Evolutionary conservation across 2,797 vertebrate species (phyloP).

Genomic region (Rhinogobio ventralis): DNA sequence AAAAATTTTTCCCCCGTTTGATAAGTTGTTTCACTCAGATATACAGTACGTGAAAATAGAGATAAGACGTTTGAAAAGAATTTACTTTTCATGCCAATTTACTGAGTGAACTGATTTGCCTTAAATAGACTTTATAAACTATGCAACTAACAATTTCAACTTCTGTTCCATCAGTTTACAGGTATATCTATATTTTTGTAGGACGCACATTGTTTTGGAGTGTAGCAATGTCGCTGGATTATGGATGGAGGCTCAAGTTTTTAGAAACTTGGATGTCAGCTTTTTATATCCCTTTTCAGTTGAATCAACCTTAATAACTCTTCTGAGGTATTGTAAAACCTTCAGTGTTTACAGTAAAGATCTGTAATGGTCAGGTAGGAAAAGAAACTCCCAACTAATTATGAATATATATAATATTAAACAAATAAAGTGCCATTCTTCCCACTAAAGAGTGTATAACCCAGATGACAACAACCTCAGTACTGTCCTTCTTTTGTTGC

Average conservation of each 20-base stretch:
- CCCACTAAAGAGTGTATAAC: not conserved
- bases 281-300: not conserved
- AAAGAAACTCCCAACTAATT: not conserved
- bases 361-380: not conserved
- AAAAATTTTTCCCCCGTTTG: no score
- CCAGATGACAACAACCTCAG: slow-evolving; percentile 42
- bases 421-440: not conserved
- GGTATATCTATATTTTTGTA: not conserved
- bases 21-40: no score
- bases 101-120: not conserved
- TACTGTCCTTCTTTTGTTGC: slow-evolving; percentile 65
- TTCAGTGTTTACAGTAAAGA: not conserved
- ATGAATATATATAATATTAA: not conserved
- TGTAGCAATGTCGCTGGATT: not conserved
- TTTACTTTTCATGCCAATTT: not conserved
- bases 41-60: not conserved
- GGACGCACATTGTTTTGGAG: not conserved
- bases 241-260: not conserved
- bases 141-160: not conserved
- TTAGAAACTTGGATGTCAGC: not conserved
- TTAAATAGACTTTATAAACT: not conserved
- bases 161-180: not conserved
- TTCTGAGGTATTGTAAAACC: not conserved
- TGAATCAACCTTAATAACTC: not conserved
- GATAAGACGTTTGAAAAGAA: not conserved